Base-by-base conservation (phyloP, 2,113 vertebrate species). In the Podarcis muralis region DNA sequence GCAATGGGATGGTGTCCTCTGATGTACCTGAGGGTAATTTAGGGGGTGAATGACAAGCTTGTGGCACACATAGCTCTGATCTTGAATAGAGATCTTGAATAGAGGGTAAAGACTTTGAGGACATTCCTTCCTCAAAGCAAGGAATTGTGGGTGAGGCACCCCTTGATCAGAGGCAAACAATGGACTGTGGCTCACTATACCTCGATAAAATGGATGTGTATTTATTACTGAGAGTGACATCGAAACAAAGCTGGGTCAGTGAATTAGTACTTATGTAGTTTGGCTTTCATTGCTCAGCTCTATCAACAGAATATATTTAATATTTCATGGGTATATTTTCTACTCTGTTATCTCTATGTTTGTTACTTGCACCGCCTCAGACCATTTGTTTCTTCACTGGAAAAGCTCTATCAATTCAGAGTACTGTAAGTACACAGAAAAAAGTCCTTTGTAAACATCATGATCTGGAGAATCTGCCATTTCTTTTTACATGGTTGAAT, bases 401-500 rank as follows among this genome's bases (percentile, higher is more conserved):
- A 87, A 81, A 89, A 88, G 69, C 18, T 74, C 83, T 72, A 87
- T 87, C 89, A 87, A 92, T 84, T 85, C 72, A 86, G 87, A 87
- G 72, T 35, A 40, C 13, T 90, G 1, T 83, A 30, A 76, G 3
- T 40, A 62, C 27, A 88, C 1, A 94, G 65, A 62, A 88, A 86
- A 62, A 3, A 65, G 25, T 48, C 89, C 80, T 86, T 89, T 87
- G 43, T 84, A 95, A 96, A 90, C 2, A 59, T 53, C 35, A 76
- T 83, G 81, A 88, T 88, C 68, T 71, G 71, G 82, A 71, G 69
- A 93, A 48, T 91, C 82, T 92, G 74, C 11, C 37, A 40, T 94
- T 94, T 90, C 30, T 92, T 94, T 85, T 95, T 89, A 81, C 48
- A 40, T 89, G 76, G 68, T 43, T 91, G 65, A 95, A 89, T 90